Conservation (phyloP, 2,888 invertebrate genomes). For the Tolmerus cingulatus region DNA sequence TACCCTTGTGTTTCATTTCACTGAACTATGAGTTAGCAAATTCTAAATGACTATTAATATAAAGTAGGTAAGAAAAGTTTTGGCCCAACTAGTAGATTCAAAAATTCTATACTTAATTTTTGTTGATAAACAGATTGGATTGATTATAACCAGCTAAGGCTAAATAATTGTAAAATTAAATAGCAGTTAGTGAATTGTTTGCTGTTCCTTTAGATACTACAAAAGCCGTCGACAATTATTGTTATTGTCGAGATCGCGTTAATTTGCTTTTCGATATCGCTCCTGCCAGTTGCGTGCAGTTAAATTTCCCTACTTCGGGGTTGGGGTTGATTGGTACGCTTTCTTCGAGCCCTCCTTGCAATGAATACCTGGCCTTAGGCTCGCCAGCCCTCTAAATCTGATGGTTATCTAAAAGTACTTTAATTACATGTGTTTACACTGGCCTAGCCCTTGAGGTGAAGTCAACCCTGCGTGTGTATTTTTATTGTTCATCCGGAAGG, state of each 20-base stretch:
- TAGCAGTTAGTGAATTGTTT: not conserved
- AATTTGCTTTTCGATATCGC: not conserved
- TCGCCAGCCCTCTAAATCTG: slow-evolving; percentile 31
- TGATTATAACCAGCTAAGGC: too few relatives aligned
- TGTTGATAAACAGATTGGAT: too few relatives aligned
- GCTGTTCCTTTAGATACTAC: not conserved
- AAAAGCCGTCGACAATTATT: not conserved
- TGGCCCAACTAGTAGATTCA: too few relatives aligned
- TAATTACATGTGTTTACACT: slow-evolving; percentile 45
- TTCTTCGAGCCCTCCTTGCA: not conserved
- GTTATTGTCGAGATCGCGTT: not conserved
- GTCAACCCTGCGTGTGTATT: not conserved
- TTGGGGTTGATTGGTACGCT: not conserved
- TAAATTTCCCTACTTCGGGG: not conserved
- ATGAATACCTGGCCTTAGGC: not conserved
- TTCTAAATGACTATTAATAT: too few relatives aligned
- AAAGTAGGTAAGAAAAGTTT: too few relatives aligned
- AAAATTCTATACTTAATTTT: too few relatives aligned
- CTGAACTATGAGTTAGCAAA: too few relatives aligned
- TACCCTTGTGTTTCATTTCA: too few relatives aligned
- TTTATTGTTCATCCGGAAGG: not conserved
- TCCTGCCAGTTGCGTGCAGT: not conserved
- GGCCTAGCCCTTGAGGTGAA: not conserved
- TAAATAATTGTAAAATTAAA: not conserved
- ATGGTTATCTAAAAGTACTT: slow-evolving; percentile 46